Evolutionary conservation across 2,113 vertebrate species (phyloP), one percentile per base, ranked within the genome.

Genomic region (Poicephalus gulielmi): DNA sequence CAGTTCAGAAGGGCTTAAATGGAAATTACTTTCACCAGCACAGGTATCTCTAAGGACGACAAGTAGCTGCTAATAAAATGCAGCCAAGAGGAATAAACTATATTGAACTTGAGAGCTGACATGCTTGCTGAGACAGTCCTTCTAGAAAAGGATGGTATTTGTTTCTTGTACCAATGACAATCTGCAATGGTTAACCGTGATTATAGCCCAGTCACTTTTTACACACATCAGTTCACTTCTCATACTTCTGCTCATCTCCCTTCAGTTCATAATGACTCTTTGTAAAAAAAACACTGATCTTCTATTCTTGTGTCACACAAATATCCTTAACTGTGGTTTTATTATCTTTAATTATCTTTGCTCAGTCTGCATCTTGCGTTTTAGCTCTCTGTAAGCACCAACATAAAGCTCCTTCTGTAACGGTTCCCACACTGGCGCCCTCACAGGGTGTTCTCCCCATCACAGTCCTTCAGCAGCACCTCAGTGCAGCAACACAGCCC

Each of bases 81-180:
- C 94, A 50, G 59, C 82, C 75, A 78, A 43, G 35, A 92, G 71
- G 50, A 94, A 96, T 81, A 92, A 92, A 74, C 55, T 67, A 8
- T 24, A 86, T 63, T 80, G 91, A 89, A 89, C 82, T 41, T 35
- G 37, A 90, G 50, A 81, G 43, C 79, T 90, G 71, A 81, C 70
- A 59, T 14, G 52, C 74, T 80, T 76, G 71, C 85, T 35, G 41
- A 92, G 78, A 82, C 37, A 68, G 81, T 59, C 33, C 69, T 53
- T 46, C 91, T 63, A 74, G 37, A 66, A 67, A 94, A 95, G 78
- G 47, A 82, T 3, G 6, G 52, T 75, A 75, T 97, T 92, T 86
- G 44, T 84, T 95, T 87, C 74, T 94, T 75, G 47, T 55, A 67
- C 77, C 82, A 94, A 15, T 53, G 71, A 47, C 80, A 90, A 63